These are phyloP conservation scores for Cossypha niveicapilla DNA, from an alignment of 2,797 vertebrate species.

Conservation along the genomic window DNA sequence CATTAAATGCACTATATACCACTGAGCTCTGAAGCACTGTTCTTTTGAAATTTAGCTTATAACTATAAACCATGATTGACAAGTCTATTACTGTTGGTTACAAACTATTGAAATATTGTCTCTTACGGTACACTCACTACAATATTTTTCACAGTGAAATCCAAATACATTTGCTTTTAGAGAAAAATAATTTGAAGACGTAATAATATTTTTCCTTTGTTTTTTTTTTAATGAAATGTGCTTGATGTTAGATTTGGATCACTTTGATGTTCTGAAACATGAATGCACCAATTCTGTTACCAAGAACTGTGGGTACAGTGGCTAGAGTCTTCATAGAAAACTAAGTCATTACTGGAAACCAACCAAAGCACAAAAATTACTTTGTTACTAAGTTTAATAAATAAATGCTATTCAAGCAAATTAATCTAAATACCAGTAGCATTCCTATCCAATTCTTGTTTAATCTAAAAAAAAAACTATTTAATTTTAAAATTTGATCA, in stretches of 20 bases:
- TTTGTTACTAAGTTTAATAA: neutral
- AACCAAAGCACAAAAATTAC: neutral
- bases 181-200: slow-evolving; percentile 40
- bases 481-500: neutral
- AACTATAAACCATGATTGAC: slow-evolving; percentile 64
- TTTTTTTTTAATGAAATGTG: neutral
- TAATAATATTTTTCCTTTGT: neutral
- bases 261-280: neutral
- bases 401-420: neutral
- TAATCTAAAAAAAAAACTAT: neutral
- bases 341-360: neutral
- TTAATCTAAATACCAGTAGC: neutral
- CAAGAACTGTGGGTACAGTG: neutral
- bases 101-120: slow-evolving; percentile 61
- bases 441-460: neutral
- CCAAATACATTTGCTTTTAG: slow-evolving; percentile 47
- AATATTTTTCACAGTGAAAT: slow-evolving; percentile 45
- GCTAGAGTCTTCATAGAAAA: neutral
- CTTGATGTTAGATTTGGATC: neutral
- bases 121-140: slow-evolving; percentile 46
- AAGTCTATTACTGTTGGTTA: slow-evolving; percentile 66
- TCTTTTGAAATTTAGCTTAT: slow-evolving; percentile 61
- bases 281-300: neutral
- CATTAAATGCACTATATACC: slow-evolving; percentile 55
- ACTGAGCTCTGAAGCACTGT: slow-evolving; percentile 49